Percentiles rank a stretch among this genome's conserved stretches.
These are phyloP conservation scores for Ctena decussata DNA, from an alignment of 2,888 invertebrate species.

Conservation along the genomic window DNA sequence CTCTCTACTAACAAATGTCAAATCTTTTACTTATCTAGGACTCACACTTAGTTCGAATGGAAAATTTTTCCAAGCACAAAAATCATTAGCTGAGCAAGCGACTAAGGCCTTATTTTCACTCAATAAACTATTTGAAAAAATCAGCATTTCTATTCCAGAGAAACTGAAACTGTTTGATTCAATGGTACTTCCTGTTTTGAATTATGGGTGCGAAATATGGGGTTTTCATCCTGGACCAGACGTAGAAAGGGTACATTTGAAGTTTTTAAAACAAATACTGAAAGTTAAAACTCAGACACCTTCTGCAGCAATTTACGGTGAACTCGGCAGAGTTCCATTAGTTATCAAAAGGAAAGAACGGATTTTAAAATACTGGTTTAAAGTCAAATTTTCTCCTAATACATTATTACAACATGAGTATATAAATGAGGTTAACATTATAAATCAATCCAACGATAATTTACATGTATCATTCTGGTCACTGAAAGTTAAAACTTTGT, in stretches of 20 bases:
- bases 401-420: no score
- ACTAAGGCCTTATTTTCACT: neutral
- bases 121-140: neutral
- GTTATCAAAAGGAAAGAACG: neutral
- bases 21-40: neutral
- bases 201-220: neutral
- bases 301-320: neutral
- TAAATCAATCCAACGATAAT: no score
- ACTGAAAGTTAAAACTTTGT: no score
- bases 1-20: no score
- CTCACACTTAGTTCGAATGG: neutral
- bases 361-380: no score
- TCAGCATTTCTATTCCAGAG: neutral
- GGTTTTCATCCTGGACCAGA: neutral
- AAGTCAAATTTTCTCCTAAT: no score
- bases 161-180: neutral
- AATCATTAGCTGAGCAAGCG: neutral
- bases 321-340: neutral
- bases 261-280: neutral
- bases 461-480: no score
- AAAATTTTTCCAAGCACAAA: neutral
- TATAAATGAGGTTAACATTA: no score
- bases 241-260: neutral
- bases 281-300: neutral
- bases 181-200: neutral